phyloP scores from a whole-genome alignment of 2,888 invertebrate species.

The Cephus spinipes region DNA sequence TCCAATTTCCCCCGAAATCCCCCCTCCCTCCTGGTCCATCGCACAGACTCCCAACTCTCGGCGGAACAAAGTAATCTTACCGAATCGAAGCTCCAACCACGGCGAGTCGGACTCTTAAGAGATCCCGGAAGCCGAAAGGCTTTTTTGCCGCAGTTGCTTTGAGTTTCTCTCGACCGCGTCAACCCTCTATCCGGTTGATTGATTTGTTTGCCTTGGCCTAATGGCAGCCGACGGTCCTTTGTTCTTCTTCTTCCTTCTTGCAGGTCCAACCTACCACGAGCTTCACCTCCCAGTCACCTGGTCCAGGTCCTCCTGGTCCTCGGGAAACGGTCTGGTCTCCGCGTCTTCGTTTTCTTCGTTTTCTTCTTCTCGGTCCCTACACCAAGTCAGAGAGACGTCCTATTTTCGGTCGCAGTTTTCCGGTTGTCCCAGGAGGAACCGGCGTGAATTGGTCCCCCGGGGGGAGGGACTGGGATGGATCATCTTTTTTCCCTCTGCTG shows the following conservation, averaged over 20 bases:
- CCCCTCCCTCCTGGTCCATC: neutral
- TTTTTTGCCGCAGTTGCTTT: slow-evolving; percentile 2
- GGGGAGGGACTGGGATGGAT: neutral
- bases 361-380: neutral
- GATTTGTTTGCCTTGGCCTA: slow-evolving; percentile 24
- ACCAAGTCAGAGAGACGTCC: neutral
- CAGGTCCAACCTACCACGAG: neutral
- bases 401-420: neutral
- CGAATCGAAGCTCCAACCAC: neutral
- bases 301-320: neutral
- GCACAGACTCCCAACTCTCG: neutral
- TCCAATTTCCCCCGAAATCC: neutral
- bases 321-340: neutral
- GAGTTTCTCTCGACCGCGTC: slow-evolving; percentile 4
- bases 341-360: neutral
- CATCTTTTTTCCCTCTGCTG: neutral
- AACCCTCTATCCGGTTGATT: slow-evolving; percentile 19
- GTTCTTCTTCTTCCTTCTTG: neutral
- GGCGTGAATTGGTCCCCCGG: neutral
- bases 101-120: neutral
- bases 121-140: slow-evolving; percentile 1
- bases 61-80: neutral
- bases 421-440: neutral
- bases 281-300: neutral
- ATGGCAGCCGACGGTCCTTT: slow-evolving; percentile 9